These are phyloP conservation scores for Pterostichus madidus DNA, from an alignment of 2,888 invertebrate genomes.

Conservation along the genomic window DNA sequence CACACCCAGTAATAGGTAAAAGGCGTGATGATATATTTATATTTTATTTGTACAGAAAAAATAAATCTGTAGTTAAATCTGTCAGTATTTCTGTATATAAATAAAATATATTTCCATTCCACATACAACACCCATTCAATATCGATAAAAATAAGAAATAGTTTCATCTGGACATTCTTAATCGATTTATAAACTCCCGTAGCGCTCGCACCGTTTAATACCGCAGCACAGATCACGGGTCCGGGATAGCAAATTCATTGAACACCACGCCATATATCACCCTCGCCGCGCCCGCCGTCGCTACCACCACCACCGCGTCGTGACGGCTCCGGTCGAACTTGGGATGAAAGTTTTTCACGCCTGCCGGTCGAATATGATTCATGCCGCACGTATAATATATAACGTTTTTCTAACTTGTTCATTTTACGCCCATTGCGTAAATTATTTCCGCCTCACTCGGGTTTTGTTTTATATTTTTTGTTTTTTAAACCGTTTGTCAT, in stretches of 20 bases:
- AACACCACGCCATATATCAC: constrained; percentile 35
- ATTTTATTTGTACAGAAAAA: no score
- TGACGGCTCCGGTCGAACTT: constrained; percentile 15
- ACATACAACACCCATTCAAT: neutral
- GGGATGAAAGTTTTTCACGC: constrained; percentile 48
- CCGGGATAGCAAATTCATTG: constrained; percentile 43
- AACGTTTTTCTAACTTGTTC: constrained; percentile 60
- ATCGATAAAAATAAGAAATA: constrained; percentile 11
- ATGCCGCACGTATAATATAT: constrained; percentile 44
- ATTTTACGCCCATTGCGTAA: constrained; percentile 57
- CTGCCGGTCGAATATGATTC: constrained; percentile 53
- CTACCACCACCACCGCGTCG: neutral
- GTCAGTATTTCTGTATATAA: neutral
- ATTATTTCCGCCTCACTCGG: constrained; percentile 37
- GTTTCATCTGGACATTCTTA: constrained; percentile 15
- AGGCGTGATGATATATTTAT: no score
- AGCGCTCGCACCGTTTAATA: constrained; percentile 19
- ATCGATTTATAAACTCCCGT: constrained; percentile 37
- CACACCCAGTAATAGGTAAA: no score
- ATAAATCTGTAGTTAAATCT: no score
- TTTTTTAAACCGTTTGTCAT: neutral
- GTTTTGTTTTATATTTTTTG: constrained; percentile 35
- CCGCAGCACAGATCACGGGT: constrained; percentile 15
- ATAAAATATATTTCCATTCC: constrained; percentile 17
- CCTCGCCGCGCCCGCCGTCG: neutral